phyloP scores from a whole-genome alignment of 2,113 vertebrate genomes.

The Crotalus viridis region DNA sequence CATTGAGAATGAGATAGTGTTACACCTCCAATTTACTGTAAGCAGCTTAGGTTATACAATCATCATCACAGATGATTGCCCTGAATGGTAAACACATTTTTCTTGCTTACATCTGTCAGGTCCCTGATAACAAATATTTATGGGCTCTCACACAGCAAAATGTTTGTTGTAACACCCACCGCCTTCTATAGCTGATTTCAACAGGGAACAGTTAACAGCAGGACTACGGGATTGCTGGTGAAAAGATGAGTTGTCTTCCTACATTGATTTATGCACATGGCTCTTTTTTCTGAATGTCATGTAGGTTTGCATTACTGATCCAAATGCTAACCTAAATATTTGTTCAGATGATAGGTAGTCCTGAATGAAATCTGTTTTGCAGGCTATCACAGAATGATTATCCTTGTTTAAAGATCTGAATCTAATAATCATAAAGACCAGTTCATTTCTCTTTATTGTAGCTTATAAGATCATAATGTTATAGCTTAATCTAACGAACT shows the following conservation, averaged over 20 bases:
- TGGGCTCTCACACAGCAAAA: conserved; percentile 18
- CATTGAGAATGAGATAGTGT: conserved; percentile 23
- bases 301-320: background rate
- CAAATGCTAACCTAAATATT: no score
- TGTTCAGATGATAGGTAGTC: background rate
- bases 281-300: background rate
- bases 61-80: conserved; percentile 33
- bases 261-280: background rate
- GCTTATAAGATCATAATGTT: background rate
- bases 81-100: conserved; percentile 13
- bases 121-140: conserved; percentile 32
- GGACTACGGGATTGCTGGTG: background rate
- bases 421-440: background rate
- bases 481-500: background rate
- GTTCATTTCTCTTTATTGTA: background rate
- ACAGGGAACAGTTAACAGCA: background rate
- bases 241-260: background rate
- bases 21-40: conserved; percentile 29
- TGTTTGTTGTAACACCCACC: conserved; percentile 22
- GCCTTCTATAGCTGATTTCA: conserved; percentile 34
- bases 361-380: background rate
- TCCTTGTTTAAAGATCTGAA: background rate
- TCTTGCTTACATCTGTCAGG: conserved; percentile 41
- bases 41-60: conserved; percentile 28
- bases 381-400: background rate